Conservation (phyloP, 2,888 invertebrate species). For the Unio delphinus region DNA sequence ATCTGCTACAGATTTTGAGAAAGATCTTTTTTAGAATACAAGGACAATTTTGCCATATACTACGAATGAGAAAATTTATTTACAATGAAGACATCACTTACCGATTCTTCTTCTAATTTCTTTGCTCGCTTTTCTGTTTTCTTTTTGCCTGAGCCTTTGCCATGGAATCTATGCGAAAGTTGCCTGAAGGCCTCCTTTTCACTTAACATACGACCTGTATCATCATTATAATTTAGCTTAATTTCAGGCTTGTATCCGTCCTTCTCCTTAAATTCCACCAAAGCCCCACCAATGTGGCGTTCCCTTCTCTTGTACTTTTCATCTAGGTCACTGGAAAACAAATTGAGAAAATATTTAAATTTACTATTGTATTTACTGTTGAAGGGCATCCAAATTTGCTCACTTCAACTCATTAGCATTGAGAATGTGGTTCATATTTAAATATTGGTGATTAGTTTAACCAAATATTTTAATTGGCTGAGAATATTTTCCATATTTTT, state of each 20-base stretch:
- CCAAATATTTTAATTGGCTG: too few relatives aligned
- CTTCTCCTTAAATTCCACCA: constrained; percentile 93
- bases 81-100: constrained; percentile 60
- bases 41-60: too few relatives aligned
- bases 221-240: constrained; percentile 97
- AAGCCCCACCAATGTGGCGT: constrained; percentile 78
- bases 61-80: too few relatives aligned
- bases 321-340: constrained; percentile 67
- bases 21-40: too few relatives aligned
- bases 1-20: too few relatives aligned
- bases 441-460: too few relatives aligned
- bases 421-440: too few relatives aligned
- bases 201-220: constrained; percentile 91
- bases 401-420: too few relatives aligned
- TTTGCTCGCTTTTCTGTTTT: constrained; percentile 96
- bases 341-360: background rate
- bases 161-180: constrained; percentile 98
- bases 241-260: constrained; percentile 92
- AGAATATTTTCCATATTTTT: too few relatives aligned
- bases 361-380: too few relatives aligned
- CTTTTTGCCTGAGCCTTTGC: constrained; percentile 98
- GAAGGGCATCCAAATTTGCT: too few relatives aligned
- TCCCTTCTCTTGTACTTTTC: constrained; percentile 69
- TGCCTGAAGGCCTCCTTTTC: constrained; percentile 96
- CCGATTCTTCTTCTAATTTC: constrained; percentile 93